A percentile compares a stretch with the other conserved stretches of the same genome.
Evolutionary conservation across 2,888 invertebrate species (phyloP).

Genomic region (Drosophila silvestris): DNA sequence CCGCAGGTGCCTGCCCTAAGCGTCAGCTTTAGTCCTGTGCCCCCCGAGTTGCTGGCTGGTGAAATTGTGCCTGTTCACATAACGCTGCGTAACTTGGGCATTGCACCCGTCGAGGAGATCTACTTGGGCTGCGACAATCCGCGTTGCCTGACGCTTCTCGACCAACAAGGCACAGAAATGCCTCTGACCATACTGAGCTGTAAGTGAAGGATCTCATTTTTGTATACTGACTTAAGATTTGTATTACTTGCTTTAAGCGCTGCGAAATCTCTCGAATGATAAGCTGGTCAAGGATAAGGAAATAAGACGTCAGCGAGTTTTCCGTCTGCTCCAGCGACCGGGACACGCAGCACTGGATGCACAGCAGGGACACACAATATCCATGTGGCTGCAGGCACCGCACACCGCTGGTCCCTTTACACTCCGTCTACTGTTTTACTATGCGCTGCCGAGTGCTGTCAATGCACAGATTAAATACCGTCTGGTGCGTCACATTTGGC

Average conservation of each 20-base stretch:
- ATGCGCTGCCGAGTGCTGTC: slow-evolving; percentile 86
- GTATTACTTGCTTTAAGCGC: slow-evolving; percentile 57
- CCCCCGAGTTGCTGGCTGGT: slow-evolving; percentile 89
- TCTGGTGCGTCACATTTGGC: slow-evolving; percentile 89
- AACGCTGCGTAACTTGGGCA: slow-evolving; percentile 88
- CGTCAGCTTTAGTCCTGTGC: slow-evolving; percentile 89
- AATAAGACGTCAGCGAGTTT: slow-evolving; percentile 84
- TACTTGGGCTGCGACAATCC: slow-evolving; percentile 86
- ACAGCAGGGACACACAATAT: slow-evolving; percentile 81
- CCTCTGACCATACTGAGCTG: slow-evolving; percentile 84
- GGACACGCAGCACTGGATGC: slow-evolving; percentile 74
- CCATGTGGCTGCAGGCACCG: slow-evolving; percentile 90
- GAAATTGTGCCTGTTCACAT: slow-evolving; percentile 89
- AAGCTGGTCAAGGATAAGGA: slow-evolving; percentile 85
- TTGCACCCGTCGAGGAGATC: slow-evolving; percentile 87
- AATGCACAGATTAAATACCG: slow-evolving; percentile 85
- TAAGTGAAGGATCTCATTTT: slow-evolving; percentile 51
- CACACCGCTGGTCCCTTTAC: slow-evolving; percentile 88
- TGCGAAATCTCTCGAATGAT: slow-evolving; percentile 83
- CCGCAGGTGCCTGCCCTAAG: slow-evolving; percentile 93
- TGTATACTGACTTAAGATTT: not conserved
- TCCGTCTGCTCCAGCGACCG: slow-evolving; percentile 76
- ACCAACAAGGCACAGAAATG: slow-evolving; percentile 79
- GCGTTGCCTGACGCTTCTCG: slow-evolving; percentile 82
- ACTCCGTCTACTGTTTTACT: slow-evolving; percentile 91